phyloP scores from a whole-genome alignment of 2,113 vertebrate species.

The Melierax canorus region DNA sequence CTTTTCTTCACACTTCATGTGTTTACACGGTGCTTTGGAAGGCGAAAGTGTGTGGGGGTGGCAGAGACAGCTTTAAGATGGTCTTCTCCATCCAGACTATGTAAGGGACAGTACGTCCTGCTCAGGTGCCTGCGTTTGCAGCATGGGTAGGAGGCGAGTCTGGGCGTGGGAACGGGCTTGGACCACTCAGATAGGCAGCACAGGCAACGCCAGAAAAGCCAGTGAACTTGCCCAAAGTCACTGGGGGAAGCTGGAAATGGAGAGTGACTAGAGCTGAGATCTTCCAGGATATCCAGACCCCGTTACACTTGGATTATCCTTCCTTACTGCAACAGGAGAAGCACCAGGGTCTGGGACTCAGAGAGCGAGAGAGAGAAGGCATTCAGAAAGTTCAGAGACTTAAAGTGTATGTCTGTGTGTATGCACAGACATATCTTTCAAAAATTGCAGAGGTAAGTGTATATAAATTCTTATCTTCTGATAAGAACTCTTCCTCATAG shows the following conservation, averaged over 20 bases:
- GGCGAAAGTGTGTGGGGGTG: not conserved
- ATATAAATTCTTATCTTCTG: not conserved
- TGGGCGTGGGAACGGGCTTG: not conserved
- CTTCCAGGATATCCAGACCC: not conserved
- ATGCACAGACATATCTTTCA: not conserved
- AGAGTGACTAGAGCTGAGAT: not conserved
- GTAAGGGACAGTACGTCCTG: accelerated
- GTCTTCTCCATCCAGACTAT: not conserved
- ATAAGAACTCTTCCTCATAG: not conserved
- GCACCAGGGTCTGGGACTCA: not conserved
- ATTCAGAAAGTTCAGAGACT: not conserved
- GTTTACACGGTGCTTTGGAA: not conserved
- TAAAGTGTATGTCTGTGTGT: not conserved
- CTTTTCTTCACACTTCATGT: not conserved
- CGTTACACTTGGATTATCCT: not conserved
- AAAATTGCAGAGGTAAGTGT: not conserved
- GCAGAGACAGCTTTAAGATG: not conserved
- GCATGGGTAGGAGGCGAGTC: not conserved
- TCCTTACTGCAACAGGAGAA: not conserved
- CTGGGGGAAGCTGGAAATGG: not conserved
- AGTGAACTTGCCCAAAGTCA: not conserved
- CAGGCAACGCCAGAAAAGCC: not conserved
- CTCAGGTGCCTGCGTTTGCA: not conserved
- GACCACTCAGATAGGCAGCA: not conserved
- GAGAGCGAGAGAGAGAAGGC: not conserved